Evolutionary conservation across 1,140 invertebrate species (phyloP).

Genomic region (Drosophila novamexicana): DNA sequence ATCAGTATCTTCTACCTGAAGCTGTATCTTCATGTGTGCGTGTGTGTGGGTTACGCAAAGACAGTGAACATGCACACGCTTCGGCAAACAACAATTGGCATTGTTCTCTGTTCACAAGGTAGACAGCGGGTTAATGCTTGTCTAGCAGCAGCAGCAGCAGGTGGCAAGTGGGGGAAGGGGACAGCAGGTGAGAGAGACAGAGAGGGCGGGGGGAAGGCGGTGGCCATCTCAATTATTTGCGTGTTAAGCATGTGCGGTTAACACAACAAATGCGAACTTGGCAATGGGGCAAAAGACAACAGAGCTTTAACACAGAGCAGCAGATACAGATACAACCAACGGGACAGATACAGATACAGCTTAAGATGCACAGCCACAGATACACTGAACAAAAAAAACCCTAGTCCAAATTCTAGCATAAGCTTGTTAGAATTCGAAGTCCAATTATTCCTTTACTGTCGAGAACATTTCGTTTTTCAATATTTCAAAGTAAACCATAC

Average conservation of each 20-base stretch:
- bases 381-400: not conserved
- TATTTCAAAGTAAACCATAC: no score
- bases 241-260: conserved; percentile 60
- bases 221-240: conserved; percentile 61
- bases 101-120: conserved; percentile 50
- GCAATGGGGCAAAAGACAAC: conserved; percentile 3
- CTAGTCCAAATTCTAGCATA: no score
- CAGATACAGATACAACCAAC: conserved; percentile 11
- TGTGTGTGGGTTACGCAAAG: conserved; percentile 36
- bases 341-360: conserved; percentile 5
- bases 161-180: not conserved
- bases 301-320: conserved; percentile 10
- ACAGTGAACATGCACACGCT: conserved; percentile 44
- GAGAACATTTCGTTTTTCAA: no score
- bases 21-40: conserved; percentile 10
- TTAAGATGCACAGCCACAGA: not conserved
- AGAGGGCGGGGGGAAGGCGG: not conserved
- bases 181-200: no score
- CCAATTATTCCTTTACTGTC: no score
- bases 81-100: conserved; percentile 61
- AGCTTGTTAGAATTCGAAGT: no score
- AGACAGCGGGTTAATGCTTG: not conserved
- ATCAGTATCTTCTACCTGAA: not conserved
- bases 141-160: not conserved
- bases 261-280: conserved; percentile 57